Evolutionary conservation across 2,888 invertebrate genomes (phyloP), one percentile per base, ranked within the genome.

Genomic region (Drosophila barbarae): DNA sequence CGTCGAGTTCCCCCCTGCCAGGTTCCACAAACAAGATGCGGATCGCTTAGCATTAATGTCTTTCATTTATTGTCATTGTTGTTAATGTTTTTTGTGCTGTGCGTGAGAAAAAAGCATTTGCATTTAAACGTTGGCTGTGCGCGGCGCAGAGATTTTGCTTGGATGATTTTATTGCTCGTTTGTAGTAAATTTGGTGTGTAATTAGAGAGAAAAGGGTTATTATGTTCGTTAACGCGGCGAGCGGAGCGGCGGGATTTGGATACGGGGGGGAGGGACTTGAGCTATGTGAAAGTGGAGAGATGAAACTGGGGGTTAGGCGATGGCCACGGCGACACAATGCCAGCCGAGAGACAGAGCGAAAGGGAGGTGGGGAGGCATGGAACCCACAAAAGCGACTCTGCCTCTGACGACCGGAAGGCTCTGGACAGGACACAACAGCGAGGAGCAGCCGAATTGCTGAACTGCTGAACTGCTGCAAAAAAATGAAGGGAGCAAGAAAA

Each of bases 101-200:
- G 77, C 73, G 74, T 78, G 80, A 75, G 79, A 82, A 79, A 78
- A 79, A 79, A 79, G 77, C 79, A 82, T 79, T 82, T 82, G 85
- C 78, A 85, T 79, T 85, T 77, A 69, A 85, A 63, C 54, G 50
- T 35, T 35, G 10, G 12, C 30, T 5, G 34, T 5, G 34, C 6
- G 81, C 64, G 46, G n/a, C 15, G 53, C 72, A 71, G 65, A 79
- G 85, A 79, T 79, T 85, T 85, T 85, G 85, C 78, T 72, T 72
- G 65, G 85, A 84, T 79, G 85, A 85, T 85, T 79, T 79, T 84
- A 79, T 79, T 84, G 81, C 78, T 84, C 78, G 78, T 79, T 79
- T 79, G 85, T 79, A 77, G 85, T 81, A 79, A 79, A 79, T 79
- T 79, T 80, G 75, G 84, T 79, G 85, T 85, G 84, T 79, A 79